Percentiles rank a stretch among this genome's conserved stretches.
Evolutionary conservation across 1,140 invertebrate genomes (phyloP).

Genomic region (Onthophagus taurus): DNA sequence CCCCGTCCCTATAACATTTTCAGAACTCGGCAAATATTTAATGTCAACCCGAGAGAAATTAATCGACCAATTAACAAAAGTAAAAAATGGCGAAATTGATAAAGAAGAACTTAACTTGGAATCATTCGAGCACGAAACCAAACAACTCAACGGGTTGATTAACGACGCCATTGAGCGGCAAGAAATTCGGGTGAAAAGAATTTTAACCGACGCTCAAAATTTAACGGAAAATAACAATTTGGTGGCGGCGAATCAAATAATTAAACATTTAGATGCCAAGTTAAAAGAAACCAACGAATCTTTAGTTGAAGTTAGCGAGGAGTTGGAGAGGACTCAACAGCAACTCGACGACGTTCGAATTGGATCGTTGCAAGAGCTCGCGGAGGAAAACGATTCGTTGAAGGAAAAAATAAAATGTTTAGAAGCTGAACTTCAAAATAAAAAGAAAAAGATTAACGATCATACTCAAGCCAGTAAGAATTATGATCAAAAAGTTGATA

Average conservation of each 20-base stretch:
- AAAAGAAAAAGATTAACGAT: conserved; percentile 8
- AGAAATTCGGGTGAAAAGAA: background rate
- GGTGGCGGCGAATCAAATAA: background rate
- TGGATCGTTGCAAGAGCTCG: background rate
- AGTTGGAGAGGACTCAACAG: background rate
- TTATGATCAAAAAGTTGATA: conserved; percentile 4
- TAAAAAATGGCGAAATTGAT: background rate
- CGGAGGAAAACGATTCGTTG: conserved; percentile 4
- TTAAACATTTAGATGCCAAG: conserved; percentile 1
- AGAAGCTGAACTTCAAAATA: conserved; percentile 7
- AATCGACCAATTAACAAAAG: conserved; percentile 5
- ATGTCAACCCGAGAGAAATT: background rate
- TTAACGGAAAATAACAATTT: conserved; percentile 3
- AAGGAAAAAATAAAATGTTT: conserved; percentile 3
- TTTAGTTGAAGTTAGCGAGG: background rate
- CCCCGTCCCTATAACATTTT: background rate
- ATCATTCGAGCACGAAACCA: conserved; percentile 2
- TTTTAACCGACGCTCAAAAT: background rate
- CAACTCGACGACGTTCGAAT: background rate
- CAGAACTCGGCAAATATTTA: background rate
- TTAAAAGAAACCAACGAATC: conserved; percentile 1
- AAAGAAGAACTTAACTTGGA: no score
- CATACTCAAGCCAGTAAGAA: conserved; percentile 1
- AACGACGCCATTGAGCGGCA: conserved; percentile 1
- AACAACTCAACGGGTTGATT: background rate